Evolutionary conservation across 2,113 vertebrate species (phyloP), one percentile per base, ranked within the genome.

Genomic region (Salminus brasiliensis): DNA sequence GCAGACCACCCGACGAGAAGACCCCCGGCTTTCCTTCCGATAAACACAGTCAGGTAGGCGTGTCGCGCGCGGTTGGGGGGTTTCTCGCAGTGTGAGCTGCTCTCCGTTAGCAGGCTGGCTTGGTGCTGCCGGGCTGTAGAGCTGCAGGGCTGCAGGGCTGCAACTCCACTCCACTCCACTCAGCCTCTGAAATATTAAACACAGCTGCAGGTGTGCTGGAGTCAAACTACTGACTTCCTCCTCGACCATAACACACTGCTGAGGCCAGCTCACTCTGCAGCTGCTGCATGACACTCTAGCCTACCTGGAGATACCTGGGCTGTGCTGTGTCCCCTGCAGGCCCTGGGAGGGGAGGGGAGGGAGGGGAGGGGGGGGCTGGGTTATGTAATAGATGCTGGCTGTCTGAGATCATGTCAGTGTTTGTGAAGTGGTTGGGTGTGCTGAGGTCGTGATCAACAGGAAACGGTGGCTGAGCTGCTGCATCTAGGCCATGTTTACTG

Each of bases 181-280:
- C 47, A 52, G 47, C 47, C 21, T 3, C 47, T 52, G 47, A 52
- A 52, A 52, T 52, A 52, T 52, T 52, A 52, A 57, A 43, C 23
- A 16, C 27, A 34, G 74, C 74, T 76, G 74, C 74, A 66, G 60
- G 60, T 66, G 45, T 30, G 16, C 2, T 63, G n/a, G 11, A 18
- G 41, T 74, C 27, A 34, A 27, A 65, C 60, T 34, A 5, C 57
- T 10, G 71, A 21, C 34, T 43, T 59, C 27, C 16, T 52, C 0
- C 18, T 21, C 3, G 1, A 52, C n/a, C n/a, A n/a, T n/a, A n/a
- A n/a, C n/a, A 5, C 47, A 4, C 18, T n/a, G 18, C 21, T n/a
- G 47, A 5, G 2, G 16, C 2, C 47, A n/a, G 16, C 7, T 18
- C 11, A 52, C 47, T 21, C 47, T 52, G 16, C 21, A 52, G 5